Conservation (phyloP, 2,888 invertebrate genomes). For the Cynaeus angustus region DNA sequence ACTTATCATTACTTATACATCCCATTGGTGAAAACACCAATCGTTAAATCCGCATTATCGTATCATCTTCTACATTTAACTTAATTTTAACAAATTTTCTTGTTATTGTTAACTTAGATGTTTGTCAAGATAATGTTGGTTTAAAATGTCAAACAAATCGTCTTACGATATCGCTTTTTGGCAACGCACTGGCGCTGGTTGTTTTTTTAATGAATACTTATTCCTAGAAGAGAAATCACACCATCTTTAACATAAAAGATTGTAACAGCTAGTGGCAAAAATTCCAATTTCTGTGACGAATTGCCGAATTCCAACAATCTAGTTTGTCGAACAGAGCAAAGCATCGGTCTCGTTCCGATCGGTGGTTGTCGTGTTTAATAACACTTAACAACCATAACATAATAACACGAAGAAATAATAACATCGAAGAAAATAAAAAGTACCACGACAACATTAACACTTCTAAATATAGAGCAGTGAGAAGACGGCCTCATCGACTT, state of each 20-base stretch:
- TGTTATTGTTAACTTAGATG: too few species aligned
- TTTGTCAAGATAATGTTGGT: too few species aligned
- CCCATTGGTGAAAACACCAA: too few species aligned
- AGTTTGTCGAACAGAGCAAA: constrained; percentile 13
- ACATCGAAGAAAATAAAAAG: constrained; percentile 19
- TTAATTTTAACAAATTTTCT: too few species aligned
- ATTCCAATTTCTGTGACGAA: constrained; percentile 28
- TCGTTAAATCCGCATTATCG: too few species aligned
- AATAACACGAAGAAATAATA: constrained; percentile 45
- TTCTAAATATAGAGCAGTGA: constrained; percentile 47
- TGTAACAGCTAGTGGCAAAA: constrained; percentile 6
- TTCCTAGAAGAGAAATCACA: constrained; percentile 2
- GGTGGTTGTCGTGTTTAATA: constrained; percentile 26
- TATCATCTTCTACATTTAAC: too few species aligned
- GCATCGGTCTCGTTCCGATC: constrained; percentile 30
- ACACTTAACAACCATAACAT: constrained; percentile 42
- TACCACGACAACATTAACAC: constrained; percentile 31
- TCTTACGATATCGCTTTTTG: too few species aligned
- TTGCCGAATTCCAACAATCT: constrained; percentile 34
- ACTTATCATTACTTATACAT: too few species aligned
- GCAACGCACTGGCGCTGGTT: not conserved
- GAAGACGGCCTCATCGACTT: constrained; percentile 1
- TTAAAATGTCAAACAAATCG: too few species aligned
- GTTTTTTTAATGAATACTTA: not conserved
- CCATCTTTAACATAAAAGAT: not conserved